phyloP scores from a whole-genome alignment of 2,797 vertebrate species.

The Euthynnus affinis region DNA sequence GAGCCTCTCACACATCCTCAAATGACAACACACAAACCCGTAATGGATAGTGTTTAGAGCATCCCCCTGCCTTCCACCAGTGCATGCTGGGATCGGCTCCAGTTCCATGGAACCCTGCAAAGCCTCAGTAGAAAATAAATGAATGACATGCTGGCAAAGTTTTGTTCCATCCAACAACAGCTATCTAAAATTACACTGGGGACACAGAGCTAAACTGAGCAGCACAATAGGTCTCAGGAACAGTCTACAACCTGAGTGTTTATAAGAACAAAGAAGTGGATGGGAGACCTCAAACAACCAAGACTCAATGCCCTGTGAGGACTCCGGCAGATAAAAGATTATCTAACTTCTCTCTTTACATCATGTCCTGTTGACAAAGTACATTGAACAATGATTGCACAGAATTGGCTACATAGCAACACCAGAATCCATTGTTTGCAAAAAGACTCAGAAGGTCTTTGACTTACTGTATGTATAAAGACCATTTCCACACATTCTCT shows the following conservation, averaged over 20 bases:
- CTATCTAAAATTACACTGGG: neutral
- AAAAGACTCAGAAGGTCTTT: too few relatives aligned
- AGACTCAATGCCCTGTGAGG: neutral
- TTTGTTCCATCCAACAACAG: constrained; percentile 6
- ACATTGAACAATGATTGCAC: neutral
- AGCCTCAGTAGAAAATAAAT: neutral
- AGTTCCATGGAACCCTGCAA: neutral
- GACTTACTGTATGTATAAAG: too few relatives aligned
- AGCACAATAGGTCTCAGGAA: neutral
- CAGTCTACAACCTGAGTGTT: neutral
- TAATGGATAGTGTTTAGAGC: neutral
- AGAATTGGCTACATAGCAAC: neutral
- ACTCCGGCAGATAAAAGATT: neutral
- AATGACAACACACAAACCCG: neutral
- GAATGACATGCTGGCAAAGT: neutral
- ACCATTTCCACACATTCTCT: neutral
- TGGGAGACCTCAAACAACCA: neutral
- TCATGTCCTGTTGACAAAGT: neutral
- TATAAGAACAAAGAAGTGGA: too few relatives aligned
- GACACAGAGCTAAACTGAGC: neutral
- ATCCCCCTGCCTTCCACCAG: too few relatives aligned
- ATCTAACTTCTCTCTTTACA: neutral
- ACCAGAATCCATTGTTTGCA: too few relatives aligned
- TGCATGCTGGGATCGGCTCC: neutral
- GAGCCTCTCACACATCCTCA: neutral